These are phyloP conservation scores for Heliocidaris tuberculata DNA, from an alignment of 35 echinoderm and acorn worm genomes.

Conservation along the genomic window DNA sequence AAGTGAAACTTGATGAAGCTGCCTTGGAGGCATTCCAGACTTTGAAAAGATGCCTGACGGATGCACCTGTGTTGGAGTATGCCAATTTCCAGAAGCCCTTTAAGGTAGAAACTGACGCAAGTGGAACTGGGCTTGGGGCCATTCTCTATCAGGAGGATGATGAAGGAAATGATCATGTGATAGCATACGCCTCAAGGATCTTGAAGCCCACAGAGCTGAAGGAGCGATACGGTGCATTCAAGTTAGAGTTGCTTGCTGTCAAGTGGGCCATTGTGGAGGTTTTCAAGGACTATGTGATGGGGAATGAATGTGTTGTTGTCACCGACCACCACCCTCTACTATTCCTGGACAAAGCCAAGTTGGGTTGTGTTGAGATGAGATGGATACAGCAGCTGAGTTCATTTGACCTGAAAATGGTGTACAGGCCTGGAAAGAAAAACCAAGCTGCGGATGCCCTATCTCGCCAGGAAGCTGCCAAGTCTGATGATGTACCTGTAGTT, in stretches of 20 bases:
- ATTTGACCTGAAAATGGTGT: too few relatives aligned
- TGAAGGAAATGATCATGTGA: not conserved
- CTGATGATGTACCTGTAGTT: too few relatives aligned
- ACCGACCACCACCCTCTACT: slow-evolving; percentile 65
- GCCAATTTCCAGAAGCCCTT: slow-evolving; percentile 57
- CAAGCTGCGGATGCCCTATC: too few relatives aligned
- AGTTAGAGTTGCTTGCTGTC: slow-evolving; percentile 62
- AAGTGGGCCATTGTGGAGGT: slow-evolving; percentile 66
- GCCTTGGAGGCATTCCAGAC: slow-evolving; percentile 23
- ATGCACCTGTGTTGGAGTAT: slow-evolving; percentile 57
- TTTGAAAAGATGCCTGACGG: not conserved
- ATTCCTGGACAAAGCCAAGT: slow-evolving; percentile 39
- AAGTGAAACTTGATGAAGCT: slow-evolving; percentile 24
- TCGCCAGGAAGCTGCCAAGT: too few relatives aligned
- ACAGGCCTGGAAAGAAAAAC: too few relatives aligned
- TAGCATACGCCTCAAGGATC: slow-evolving; percentile 42
- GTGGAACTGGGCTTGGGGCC: slow-evolving; percentile 47
- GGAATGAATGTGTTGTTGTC: not conserved
- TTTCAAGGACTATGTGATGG: slow-evolving; percentile 55
- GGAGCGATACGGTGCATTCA: slow-evolving; percentile 50
- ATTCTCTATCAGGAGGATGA: slow-evolving; percentile 47
- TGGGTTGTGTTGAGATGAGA: slow-evolving; percentile 28
- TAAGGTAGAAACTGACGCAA: slow-evolving; percentile 58
- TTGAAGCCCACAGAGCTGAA: slow-evolving; percentile 48
- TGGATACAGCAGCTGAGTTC: slow-evolving; percentile 15